Evolutionary conservation across 2,113 vertebrate species (phyloP).

Genomic region (Megaptera novaeangliae): DNA sequence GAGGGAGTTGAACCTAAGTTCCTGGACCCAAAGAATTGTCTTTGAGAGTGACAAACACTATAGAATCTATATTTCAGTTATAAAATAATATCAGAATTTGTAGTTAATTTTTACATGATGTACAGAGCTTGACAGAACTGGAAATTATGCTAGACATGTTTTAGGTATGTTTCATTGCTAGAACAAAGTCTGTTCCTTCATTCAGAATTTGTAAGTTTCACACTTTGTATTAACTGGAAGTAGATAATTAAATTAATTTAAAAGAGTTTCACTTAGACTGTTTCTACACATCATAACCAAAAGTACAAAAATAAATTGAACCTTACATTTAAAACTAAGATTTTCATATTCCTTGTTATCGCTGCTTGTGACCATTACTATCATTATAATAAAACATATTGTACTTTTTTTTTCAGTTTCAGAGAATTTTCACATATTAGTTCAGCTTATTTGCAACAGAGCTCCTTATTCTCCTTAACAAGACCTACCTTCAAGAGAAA

Average conservation of each 20-base stretch:
- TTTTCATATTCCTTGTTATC: not conserved
- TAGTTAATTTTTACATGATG: slow-evolving; percentile 27
- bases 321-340: slow-evolving; percentile 23
- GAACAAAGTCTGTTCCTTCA: not conserved
- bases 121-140: not conserved
- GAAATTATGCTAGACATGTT: not conserved
- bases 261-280: not conserved
- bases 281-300: not conserved
- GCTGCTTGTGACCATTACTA: not conserved
- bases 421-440: slow-evolving; percentile 26
- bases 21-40: not conserved
- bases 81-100: not conserved
- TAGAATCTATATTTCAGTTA: slow-evolving; percentile 3
- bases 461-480: not conserved
- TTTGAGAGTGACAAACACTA: not conserved
- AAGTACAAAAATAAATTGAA: slow-evolving; percentile 20
- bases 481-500: not conserved
- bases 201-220: slow-evolving; percentile 17
- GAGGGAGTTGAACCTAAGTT: not conserved
- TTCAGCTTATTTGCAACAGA: not conserved
- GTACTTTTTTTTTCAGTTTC: not conserved
- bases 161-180: not conserved
- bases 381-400: not conserved
- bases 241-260: slow-evolving; percentile 22
- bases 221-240: slow-evolving; percentile 3